Evolutionary conservation across 2,113 vertebrate genomes (phyloP).

Genomic region (Albula goreensis): DNA sequence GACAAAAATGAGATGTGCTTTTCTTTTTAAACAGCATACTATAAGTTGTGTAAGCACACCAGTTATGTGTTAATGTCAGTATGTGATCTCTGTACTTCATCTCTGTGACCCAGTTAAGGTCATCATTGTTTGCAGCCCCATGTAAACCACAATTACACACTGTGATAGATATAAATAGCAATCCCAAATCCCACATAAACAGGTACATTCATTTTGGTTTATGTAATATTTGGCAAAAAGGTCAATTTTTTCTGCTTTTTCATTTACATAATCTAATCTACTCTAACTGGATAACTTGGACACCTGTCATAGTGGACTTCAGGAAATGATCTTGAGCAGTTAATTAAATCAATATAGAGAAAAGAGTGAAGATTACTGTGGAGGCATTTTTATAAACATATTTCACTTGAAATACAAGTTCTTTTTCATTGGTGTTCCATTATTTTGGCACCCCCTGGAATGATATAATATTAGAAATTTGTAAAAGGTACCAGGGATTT

Average conservation of each 20-base stretch:
- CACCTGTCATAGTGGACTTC: too few species aligned
- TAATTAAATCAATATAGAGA: not conserved
- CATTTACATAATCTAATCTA: too few species aligned
- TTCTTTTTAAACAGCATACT: not conserved
- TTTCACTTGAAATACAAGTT: too few species aligned
- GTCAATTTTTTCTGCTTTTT: too few species aligned
- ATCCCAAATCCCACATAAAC: too few species aligned
- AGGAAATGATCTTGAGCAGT: not conserved
- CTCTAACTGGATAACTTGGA: not conserved
- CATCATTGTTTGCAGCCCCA: not conserved
- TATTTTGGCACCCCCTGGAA: too few species aligned
- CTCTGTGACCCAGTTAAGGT: conserved; percentile 22
- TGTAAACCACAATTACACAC: not conserved
- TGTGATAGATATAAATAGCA: not conserved
- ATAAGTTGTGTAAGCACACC: not conserved
- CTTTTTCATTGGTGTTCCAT: too few species aligned
- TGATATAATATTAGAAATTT: too few species aligned
- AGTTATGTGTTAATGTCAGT: not conserved
- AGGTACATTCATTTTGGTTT: not conserved
- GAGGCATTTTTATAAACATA: too few species aligned
- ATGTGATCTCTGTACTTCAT: conserved; percentile 16
- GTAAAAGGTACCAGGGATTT: too few species aligned
- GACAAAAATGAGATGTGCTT: conserved; percentile 38
- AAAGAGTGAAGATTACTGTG: too few species aligned
- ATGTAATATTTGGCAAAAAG: too few species aligned